Percentiles rank a stretch among this genome's conserved stretches.
Conservation (phyloP, 2,888 invertebrate genomes). For the Lithosia quadra region DNA sequence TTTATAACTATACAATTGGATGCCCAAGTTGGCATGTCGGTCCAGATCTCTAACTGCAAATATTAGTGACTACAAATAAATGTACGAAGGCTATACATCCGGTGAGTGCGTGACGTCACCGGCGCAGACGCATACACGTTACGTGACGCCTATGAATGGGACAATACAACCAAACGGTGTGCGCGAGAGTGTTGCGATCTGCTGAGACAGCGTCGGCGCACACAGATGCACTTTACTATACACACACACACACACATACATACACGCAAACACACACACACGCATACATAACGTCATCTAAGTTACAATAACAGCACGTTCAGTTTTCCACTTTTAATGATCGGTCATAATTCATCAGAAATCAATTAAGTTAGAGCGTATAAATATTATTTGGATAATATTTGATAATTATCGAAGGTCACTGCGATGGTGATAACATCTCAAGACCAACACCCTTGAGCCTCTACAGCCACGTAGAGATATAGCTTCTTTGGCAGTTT, state of each 20-base stretch:
- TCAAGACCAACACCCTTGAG: no score
- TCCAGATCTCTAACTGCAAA: conserved; percentile 4
- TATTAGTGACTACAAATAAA: not conserved
- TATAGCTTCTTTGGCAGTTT: no score
- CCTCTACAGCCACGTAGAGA: no score
- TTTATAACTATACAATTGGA: not conserved
- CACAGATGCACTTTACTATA: not conserved
- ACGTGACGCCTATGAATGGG: conserved; percentile 20
- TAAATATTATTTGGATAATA: no score
- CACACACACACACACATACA: not conserved
- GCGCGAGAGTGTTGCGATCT: not conserved
- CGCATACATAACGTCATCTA: not conserved
- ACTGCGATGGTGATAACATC: no score
- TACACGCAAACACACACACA: not conserved
- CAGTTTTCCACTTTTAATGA: not conserved
- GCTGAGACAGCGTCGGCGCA: conserved; percentile 15
- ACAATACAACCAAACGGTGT: not conserved
- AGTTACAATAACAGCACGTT: conserved; percentile 1
- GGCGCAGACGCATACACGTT: not conserved
- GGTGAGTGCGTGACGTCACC: conserved; percentile 25
- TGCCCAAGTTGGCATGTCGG: not conserved
- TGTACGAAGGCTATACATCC: conserved; percentile 16
- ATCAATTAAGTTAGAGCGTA: not conserved
- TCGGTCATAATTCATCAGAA: not conserved
- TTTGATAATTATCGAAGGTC: no score